Evolutionary conservation across 2,797 vertebrate genomes (phyloP).

Genomic region (Sarcophilus harrisii): DNA sequence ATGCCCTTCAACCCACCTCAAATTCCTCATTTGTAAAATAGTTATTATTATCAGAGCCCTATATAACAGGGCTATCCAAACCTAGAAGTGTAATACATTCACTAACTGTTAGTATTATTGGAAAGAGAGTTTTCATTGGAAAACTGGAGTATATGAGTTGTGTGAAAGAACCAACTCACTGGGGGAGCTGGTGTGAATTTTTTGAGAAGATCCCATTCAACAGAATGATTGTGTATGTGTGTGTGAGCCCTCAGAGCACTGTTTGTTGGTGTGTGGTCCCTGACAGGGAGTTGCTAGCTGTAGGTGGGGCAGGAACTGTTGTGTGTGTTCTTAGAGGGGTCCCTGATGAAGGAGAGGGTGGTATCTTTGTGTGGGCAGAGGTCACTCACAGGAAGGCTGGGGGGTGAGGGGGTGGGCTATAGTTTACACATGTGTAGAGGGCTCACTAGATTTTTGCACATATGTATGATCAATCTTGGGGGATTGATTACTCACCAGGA

Average conservation of each 20-base stretch:
- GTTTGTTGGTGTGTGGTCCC: neutral
- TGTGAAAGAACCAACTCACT: neutral
- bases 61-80: neutral
- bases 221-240: neutral
- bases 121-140: neutral
- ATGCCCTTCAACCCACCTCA: neutral
- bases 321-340: neutral
- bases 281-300: neutral
- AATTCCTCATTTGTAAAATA: neutral
- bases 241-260: neutral
- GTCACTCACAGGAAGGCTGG: neutral
- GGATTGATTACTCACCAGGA: slow-evolving; percentile 75
- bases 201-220: neutral
- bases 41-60: neutral
- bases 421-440: no score
- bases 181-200: neutral
- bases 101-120: neutral
- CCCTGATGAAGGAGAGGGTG: neutral
- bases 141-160: neutral
- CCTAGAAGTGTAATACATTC: neutral
- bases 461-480: neutral
- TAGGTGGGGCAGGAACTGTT: neutral
- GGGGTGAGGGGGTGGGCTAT: no score
- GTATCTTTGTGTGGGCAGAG: neutral
- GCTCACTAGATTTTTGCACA: neutral